phyloP scores from a whole-genome alignment of 2,113 vertebrate species.

The Sceloporus undulatus region DNA sequence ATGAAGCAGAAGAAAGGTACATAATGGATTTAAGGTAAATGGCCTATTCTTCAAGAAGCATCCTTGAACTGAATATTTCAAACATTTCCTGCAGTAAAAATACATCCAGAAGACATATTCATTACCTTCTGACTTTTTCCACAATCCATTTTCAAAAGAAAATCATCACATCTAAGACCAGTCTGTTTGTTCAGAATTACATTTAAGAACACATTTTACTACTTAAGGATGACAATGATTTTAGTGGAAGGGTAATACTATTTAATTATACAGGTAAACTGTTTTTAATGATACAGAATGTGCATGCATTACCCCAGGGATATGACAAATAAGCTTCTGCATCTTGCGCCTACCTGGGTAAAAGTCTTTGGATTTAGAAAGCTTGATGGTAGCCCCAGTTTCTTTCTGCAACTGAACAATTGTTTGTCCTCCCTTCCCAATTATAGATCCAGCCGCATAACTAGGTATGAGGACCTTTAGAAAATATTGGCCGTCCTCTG shows the following conservation, averaged over 20 bases:
- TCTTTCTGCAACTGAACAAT: conserved; percentile 92
- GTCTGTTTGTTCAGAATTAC: conserved; percentile 54
- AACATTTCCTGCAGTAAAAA: conserved; percentile 40
- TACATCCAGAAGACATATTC: conserved; percentile 45
- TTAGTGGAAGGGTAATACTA: conserved; percentile 47
- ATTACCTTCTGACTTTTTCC: conserved; percentile 31
- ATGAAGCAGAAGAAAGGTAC: conserved; percentile 80
- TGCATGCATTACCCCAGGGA: conserved; percentile 49
- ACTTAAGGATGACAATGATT: conserved; percentile 44
- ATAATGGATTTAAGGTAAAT: conserved; percentile 84
- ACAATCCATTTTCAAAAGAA: not conserved
- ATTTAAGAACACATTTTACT: conserved; percentile 56
- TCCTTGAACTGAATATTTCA: conserved; percentile 62
- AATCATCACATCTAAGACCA: conserved; percentile 27
- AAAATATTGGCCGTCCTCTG: conserved; percentile 93
- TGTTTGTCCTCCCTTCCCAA: conserved; percentile 92
- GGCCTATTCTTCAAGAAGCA: conserved; percentile 77
- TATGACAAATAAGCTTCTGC: conserved; percentile 72
- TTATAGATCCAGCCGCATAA: conserved; percentile 93
- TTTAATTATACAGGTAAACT: conserved; percentile 42
- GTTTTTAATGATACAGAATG: conserved; percentile 12
- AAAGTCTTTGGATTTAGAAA: conserved; percentile 94
- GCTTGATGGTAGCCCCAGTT: conserved; percentile 91
- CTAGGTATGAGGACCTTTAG: conserved; percentile 93
- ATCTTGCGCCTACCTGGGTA: conserved; percentile 87